Evolutionary conservation across 2,113 vertebrate species (phyloP).

Genomic region (Varanus salvator): DNA sequence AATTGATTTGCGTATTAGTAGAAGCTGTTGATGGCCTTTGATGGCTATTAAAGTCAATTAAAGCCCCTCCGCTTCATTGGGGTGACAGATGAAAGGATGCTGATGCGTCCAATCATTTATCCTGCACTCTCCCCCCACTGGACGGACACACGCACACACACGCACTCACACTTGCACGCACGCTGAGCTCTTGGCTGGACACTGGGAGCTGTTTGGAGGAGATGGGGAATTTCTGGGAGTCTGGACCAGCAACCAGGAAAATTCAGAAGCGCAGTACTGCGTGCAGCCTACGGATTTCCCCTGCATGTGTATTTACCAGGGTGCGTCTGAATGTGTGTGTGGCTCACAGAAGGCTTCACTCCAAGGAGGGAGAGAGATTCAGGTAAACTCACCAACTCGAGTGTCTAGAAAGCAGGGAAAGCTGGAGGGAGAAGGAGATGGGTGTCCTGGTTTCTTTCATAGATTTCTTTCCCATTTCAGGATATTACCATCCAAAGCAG

Average conservation of each 20-base stretch:
- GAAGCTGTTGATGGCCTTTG: conserved; percentile 70
- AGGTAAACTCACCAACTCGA: not conserved
- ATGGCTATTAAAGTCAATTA: conserved; percentile 75
- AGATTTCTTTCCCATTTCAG: too few relatives aligned
- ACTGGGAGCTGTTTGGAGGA: not conserved
- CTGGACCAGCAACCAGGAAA: not conserved
- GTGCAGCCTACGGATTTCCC: not conserved
- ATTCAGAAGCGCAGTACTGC: not conserved
- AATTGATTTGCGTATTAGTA: conserved; percentile 54
- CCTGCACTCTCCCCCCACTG: too few relatives aligned
- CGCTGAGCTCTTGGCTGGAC: not conserved
- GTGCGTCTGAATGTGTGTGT: not conserved
- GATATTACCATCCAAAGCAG: too few relatives aligned
- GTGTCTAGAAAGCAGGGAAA: not conserved
- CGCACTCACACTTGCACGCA: not conserved
- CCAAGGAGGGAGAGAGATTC: not conserved
- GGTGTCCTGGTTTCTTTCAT: not conserved
- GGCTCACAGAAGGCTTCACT: not conserved
- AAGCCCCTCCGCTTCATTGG: conserved; percentile 60
- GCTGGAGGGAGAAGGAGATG: not conserved
- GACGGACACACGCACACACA: not conserved
- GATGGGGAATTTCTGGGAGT: not conserved
- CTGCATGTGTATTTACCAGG: not conserved
- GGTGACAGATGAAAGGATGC: conserved; percentile 67
- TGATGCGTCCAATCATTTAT: not conserved